A percentile compares a stretch with the other conserved stretches of the same genome.
Conservation (phyloP, 2,888 invertebrate genomes). For the Nineta flava region DNA sequence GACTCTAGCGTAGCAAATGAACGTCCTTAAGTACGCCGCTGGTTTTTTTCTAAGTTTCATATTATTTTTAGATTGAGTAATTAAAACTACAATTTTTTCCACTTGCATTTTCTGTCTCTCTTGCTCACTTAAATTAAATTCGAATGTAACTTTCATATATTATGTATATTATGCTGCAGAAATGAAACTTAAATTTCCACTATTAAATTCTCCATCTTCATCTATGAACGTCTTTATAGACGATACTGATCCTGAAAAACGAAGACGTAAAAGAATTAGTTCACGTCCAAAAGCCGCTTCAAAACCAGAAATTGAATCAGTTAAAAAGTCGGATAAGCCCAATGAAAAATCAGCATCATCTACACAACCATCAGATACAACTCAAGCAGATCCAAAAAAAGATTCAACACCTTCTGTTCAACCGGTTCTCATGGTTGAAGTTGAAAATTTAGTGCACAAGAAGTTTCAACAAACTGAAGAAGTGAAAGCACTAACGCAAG, state of each 20-base stretch:
- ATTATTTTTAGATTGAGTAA: too few species aligned
- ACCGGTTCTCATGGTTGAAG: conserved; percentile 78
- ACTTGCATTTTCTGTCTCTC: too few species aligned
- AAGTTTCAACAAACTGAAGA: conserved; percentile 85
- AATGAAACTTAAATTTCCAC: conserved; percentile 69
- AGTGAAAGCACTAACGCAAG: conserved; percentile 91
- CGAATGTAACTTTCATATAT: too few species aligned
- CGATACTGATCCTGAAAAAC: conserved; percentile 45
- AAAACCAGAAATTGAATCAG: conserved; percentile 14
- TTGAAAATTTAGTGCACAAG: conserved; percentile 80
- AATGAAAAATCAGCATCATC: conserved; percentile 4
- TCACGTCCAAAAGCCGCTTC: not conserved
- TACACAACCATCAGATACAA: conserved; percentile 13
- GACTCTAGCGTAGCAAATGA: too few species aligned
- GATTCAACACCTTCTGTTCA: conserved; percentile 18
- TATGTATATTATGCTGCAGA: conserved; percentile 23
- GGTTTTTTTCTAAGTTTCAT: too few species aligned
- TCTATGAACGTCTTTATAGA: conserved; percentile 70
- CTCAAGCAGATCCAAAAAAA: conserved; percentile 13
- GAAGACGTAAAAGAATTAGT: conserved; percentile 32
- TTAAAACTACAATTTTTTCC: too few species aligned
- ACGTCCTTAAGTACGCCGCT: too few species aligned
- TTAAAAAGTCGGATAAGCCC: conserved; percentile 3
- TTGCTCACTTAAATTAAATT: too few species aligned
- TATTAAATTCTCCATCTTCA: conserved; percentile 38